phyloP scores from a whole-genome alignment of 1,140 invertebrate genomes.

The Chlorops oryzae region DNA sequence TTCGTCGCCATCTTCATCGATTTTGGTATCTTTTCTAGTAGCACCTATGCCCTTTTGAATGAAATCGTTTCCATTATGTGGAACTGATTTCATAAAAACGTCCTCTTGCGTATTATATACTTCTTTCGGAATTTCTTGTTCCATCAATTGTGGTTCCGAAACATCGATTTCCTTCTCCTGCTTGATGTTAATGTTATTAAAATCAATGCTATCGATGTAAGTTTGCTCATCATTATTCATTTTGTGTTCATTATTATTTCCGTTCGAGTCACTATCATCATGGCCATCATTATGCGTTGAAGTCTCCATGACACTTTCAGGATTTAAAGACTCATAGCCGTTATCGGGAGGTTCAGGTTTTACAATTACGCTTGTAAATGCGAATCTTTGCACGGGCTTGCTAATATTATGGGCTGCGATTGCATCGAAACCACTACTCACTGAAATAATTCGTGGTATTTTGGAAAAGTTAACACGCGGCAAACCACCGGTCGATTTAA shows the following conservation, averaged over 20 bases:
- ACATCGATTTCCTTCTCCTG: slow-evolving; percentile 28
- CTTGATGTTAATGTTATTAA: slow-evolving; percentile 24
- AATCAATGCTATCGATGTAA: slow-evolving; percentile 31
- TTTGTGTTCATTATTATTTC: background rate
- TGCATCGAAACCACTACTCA: slow-evolving; percentile 23
- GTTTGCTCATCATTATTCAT: slow-evolving; percentile 18
- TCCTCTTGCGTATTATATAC: slow-evolving; percentile 4
- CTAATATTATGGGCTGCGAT: slow-evolving; percentile 2
- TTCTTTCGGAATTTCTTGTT: background rate
- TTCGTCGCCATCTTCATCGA: slow-evolving; percentile 18
- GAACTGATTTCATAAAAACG: slow-evolving; percentile 3
- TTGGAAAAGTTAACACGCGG: background rate
- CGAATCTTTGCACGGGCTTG: background rate
- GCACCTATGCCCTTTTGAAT: background rate
- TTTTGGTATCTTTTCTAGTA: slow-evolving; percentile 10
- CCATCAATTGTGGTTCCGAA: slow-evolving; percentile 17
- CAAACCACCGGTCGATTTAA: slow-evolving; percentile 6
- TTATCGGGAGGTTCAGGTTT: slow-evolving; percentile 33
- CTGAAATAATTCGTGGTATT: slow-evolving; percentile 29
- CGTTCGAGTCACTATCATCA: slow-evolving; percentile 4
- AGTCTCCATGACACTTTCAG: background rate
- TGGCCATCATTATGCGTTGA: slow-evolving; percentile 4
- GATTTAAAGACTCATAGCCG: too few relatives aligned
- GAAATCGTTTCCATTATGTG: slow-evolving; percentile 2
- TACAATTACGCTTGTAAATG: slow-evolving; percentile 18